phyloP scores from a whole-genome alignment of 1,140 invertebrate species.

The Helicoverpa zea region DNA sequence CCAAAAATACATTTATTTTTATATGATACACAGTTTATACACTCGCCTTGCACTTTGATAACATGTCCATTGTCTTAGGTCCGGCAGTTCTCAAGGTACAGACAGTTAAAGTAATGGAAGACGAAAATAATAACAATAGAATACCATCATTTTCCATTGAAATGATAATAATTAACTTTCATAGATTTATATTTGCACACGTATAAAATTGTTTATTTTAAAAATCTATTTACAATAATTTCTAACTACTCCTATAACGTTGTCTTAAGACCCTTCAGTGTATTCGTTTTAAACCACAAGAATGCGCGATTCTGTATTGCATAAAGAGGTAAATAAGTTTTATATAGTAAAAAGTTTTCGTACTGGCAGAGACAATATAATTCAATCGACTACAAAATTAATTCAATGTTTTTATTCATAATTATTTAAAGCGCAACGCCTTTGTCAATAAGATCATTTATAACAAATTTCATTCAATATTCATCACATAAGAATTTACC shows the following conservation, averaged over 20 bases:
- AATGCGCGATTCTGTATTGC: constrained; percentile 12
- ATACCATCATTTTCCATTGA: constrained; percentile 54
- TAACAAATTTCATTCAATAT: constrained; percentile 21
- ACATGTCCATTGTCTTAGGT: constrained; percentile 26
- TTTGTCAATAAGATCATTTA: neutral
- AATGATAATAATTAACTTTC: constrained; percentile 56
- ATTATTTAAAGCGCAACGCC: neutral
- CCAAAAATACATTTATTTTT: constrained; percentile 14
- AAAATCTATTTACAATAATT: constrained; percentile 76
- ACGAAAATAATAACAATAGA: constrained; percentile 60
- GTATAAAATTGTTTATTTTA: constrained; percentile 74
- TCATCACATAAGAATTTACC: constrained; percentile 25
- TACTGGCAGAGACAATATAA: neutral
- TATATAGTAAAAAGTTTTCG: neutral
- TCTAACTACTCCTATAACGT: constrained; percentile 74
- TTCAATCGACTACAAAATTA: neutral
- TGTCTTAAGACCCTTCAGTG: constrained; percentile 69
- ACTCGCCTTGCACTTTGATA: constrained; percentile 58
- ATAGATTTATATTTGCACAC: constrained; percentile 64
- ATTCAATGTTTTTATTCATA: constrained; percentile 1
- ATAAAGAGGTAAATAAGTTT: constrained; percentile 8
- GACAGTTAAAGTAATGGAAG: constrained; percentile 61
- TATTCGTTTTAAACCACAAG: constrained; percentile 63
- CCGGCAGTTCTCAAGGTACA: constrained; percentile 33
- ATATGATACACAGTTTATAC: constrained; percentile 51